These are phyloP conservation scores for Diplodus sargus DNA, from an alignment of 2,797 vertebrate species.

Conservation along the genomic window DNA sequence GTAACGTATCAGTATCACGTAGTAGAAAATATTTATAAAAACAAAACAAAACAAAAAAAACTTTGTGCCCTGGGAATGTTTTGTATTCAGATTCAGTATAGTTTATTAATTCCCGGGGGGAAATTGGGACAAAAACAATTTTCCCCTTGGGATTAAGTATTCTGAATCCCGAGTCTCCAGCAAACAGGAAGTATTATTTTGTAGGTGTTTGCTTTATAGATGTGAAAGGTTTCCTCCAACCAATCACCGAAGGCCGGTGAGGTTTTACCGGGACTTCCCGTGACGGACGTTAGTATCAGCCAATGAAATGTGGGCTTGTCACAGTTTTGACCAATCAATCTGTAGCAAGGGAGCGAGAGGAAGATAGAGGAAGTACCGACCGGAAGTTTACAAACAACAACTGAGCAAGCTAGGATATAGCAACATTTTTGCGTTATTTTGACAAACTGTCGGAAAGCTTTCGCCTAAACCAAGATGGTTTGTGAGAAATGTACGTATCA, in stretches of 20 bases:
- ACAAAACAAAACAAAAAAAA: too few species aligned
- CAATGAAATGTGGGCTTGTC: conserved; percentile 45
- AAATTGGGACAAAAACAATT: too few species aligned
- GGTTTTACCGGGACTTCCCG: neutral
- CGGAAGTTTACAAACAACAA: conserved; percentile 71
- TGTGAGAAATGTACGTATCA: conserved; percentile 86
- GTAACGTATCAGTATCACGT: neutral
- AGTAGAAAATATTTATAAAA: neutral
- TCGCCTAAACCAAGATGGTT: conserved; percentile 73
- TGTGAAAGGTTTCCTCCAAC: neutral
- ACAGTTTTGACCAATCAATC: conserved; percentile 31
- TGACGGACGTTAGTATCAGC: conserved; percentile 28
- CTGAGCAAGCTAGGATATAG: conserved; percentile 15
- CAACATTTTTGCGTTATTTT: conserved; percentile 10
- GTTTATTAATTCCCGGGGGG: too few species aligned
- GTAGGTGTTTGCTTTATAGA: neutral
- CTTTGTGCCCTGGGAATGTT: neutral
- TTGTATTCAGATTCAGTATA: neutral
- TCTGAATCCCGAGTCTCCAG: neutral
- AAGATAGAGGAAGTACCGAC: neutral
- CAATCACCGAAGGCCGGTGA: conserved; percentile 37
- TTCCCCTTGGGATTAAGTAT: too few species aligned
- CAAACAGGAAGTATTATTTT: conserved; percentile 23
- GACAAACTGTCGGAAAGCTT: neutral
- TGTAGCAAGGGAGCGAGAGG: neutral